Base-by-base conservation (phyloP, 2,888 invertebrate genomes). In the Phengaris alcon region DNA sequence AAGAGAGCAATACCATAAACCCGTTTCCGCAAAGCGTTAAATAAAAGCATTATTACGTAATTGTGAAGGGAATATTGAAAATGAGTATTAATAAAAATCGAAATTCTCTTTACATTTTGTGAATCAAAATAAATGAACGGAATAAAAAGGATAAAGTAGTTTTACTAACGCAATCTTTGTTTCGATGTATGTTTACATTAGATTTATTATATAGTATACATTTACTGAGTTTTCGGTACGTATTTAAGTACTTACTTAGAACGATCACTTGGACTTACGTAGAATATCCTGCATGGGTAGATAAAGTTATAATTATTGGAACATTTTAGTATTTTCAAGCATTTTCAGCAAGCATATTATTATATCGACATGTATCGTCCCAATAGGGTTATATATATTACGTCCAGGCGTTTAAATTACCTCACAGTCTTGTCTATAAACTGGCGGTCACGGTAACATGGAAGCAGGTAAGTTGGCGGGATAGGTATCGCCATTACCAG, bases 401-500 rank as follows among this genome's bases (percentile, higher is more conserved):
- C 35, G 35, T 35, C 35, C 35, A 35, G 35, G 35, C 35, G 35
- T 35, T 35, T 35, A 35, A 35, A 35, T 4, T 35, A 35, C 35
- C 35, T 2, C 35, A 35, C 35, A 35, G 3, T 35, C 35, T 3
- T 35, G 22, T 22, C 22, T 59, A 22, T 59, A 59, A 59, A 15
- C 35, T 22, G 22, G 59, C 15, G 57, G 57, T 57, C n/a, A 22
- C 10, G 59, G 59, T 22, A 22, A 22, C 4, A 59, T 59, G 59
- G 59, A 10, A 10, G 15, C 15, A 22, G 22, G 59, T 15, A 10
- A 59, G 22, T 59, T 59, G 6, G 22, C 59, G 59, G 59, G 12
- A 59, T 22, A 59, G 59, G 22, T 59, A 22, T 59, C 22, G 22
- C 81, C 80, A 80, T 77, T 75, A 79, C 78, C 76, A 78, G 77